Base-by-base conservation (phyloP, 2,113 vertebrate species). In the Phrynosoma platyrhinos region DNA sequence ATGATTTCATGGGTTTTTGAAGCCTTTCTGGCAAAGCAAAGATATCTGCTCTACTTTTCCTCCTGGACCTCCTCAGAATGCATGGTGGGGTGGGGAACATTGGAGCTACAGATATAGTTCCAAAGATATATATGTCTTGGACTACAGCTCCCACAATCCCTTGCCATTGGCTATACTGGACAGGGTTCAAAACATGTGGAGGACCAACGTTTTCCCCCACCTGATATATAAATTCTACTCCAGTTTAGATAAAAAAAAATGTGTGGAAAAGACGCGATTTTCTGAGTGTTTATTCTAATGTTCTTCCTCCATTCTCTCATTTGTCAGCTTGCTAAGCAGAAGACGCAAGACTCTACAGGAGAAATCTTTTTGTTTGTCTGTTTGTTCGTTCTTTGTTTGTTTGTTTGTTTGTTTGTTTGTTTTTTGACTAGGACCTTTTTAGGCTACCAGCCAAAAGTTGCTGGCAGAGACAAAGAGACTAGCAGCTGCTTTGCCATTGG, bases 1-100 rank as follows among this genome's bases (percentile, higher is more conserved):
- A n/a, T 66, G 55, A 64, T 89, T 92, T 83, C 80, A 86, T 87
- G 7, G 66, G 6, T 71, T 90, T 72, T 72, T 16, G 4, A 76
- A 64, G 20, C 58, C 20, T 36, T 87, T 47, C 2, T 16, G 53
- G 47, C 58, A 75, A 42, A 0, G 3, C 21, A 84, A 79, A 78
- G 16, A n/a, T 52, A 0, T 81, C 23, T 81, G 27, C 23, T 89
- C 32, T 40, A 89, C 83, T 18, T 87, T 0, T 55, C 71, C 42
- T 64, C 0, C 42, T n/a, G 10, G n/a, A 32, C 40, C 53, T 52
- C 36, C 72, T 53, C 53, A 75, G 68, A 84, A 25, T 23, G 27
- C n/a, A 64, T 42, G 58, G 8, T 16, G 47, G 47, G 47, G 47
- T 47, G 5, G 47, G 47, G 7, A 27, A 23, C 5, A 7, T 27